phyloP scores from a whole-genome alignment of 2,113 vertebrate species.

The Ciconia stormi region DNA sequence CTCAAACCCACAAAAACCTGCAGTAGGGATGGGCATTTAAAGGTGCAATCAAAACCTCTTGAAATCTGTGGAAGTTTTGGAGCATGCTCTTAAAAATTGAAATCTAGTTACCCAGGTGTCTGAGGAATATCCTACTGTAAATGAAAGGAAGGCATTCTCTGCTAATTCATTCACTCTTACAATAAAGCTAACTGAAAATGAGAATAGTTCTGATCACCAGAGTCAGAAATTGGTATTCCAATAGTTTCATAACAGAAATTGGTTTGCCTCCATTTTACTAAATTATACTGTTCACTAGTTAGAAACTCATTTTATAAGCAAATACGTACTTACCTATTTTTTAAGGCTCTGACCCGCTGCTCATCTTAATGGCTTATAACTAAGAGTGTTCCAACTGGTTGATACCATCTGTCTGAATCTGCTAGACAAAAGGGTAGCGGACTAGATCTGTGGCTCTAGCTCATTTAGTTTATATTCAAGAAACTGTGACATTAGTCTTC shows the following conservation, averaged over 20 bases:
- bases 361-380: conserved; percentile 25
- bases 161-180: neutral
- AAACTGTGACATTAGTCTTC: neutral
- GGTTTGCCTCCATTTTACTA: conserved; percentile 46
- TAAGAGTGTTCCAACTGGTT: neutral
- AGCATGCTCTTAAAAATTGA: neutral
- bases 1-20: neutral
- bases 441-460: neutral
- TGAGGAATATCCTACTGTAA: neutral
- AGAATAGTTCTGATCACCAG: conserved; percentile 35
- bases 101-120: neutral
- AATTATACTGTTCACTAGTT: conserved; percentile 47
- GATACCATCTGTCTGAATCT: conserved; percentile 22
- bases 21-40: neutral
- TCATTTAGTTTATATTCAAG: conserved; percentile 18
- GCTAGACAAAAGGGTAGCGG: neutral
- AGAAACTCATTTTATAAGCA: conserved; percentile 40
- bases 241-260: conserved; percentile 38
- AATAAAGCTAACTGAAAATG: conserved; percentile 33
- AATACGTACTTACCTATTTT: conserved; percentile 21
- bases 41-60: neutral
- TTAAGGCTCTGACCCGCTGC: neutral
- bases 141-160: neutral
- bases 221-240: conserved; percentile 58
- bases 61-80: neutral